Percentiles rank a stretch among this genome's conserved stretches.
Evolutionary conservation across 2,113 vertebrate species (phyloP).

Genomic region (Hemiscyllium ocellatum): DNA sequence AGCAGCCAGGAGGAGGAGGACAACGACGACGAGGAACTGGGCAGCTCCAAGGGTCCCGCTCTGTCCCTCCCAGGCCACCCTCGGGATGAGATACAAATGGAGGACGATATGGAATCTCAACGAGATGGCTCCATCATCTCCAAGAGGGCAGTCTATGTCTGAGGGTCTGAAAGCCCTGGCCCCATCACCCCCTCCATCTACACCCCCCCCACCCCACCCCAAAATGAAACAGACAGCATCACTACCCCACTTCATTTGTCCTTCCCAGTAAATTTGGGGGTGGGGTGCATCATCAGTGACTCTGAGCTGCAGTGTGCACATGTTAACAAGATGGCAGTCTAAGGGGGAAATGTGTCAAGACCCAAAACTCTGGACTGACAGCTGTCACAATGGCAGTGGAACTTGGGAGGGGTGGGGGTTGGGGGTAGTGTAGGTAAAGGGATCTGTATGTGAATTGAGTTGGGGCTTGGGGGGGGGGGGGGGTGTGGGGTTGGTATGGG

Average conservation of each 20-base stretch:
- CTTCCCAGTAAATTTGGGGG: neutral
- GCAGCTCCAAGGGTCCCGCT: slow-evolving; percentile 54
- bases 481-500: no score
- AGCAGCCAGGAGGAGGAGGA: slow-evolving; percentile 50
- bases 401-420: no score
- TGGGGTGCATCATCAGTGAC: neutral
- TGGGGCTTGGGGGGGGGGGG: no score
- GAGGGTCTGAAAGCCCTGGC: slow-evolving; percentile 40
- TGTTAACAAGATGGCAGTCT: neutral
- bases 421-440: no score
- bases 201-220: neutral
- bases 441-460: no score
- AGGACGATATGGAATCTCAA: slow-evolving; percentile 86
- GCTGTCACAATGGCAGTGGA: neutral
- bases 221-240: neutral
- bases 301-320: neutral
- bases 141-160: slow-evolving; percentile 78
- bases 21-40: slow-evolving; percentile 55
- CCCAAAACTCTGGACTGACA: neutral
- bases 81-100: slow-evolving; percentile 35
- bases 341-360: neutral
- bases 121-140: slow-evolving; percentile 82
- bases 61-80: slow-evolving; percentile 39
- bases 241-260: neutral
- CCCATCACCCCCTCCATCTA: neutral